These are phyloP conservation scores for Dryomyza anilis DNA, from an alignment of 2,888 invertebrate genomes.

Conservation along the genomic window DNA sequence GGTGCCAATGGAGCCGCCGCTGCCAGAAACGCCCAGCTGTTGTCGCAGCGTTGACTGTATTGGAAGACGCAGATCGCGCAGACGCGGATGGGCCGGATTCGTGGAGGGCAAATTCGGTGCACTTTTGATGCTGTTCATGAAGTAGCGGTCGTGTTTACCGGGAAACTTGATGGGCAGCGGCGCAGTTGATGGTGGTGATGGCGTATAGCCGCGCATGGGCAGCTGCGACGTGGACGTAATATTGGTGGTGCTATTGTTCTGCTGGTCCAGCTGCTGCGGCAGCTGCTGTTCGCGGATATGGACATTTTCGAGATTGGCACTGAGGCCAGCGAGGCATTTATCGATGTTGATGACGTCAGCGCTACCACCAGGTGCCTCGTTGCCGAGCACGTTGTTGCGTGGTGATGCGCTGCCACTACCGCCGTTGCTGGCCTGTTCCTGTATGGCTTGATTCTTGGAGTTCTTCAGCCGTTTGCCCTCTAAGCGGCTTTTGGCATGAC, in stretches of 20 bases:
- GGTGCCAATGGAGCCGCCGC: slow-evolving; percentile 41
- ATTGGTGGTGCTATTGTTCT: slow-evolving; percentile 55
- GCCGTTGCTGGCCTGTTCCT: slow-evolving; percentile 47
- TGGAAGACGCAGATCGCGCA: slow-evolving; percentile 76
- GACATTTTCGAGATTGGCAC: slow-evolving; percentile 67
- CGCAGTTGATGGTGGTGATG: slow-evolving; percentile 84
- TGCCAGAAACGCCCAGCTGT: slow-evolving; percentile 44
- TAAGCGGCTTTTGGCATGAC: slow-evolving; percentile 45
- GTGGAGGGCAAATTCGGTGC: slow-evolving; percentile 77
- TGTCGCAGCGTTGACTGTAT: slow-evolving; percentile 69
- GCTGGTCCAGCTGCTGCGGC: slow-evolving; percentile 54
- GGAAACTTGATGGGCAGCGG: slow-evolving; percentile 83
- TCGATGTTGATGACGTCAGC: slow-evolving; percentile 36
- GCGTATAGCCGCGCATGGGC: slow-evolving; percentile 74
- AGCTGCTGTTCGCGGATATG: slow-evolving; percentile 61
- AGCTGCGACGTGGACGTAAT: slow-evolving; percentile 66
- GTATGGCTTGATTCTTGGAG: slow-evolving; percentile 58
- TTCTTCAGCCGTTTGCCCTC: slow-evolving; percentile 59
- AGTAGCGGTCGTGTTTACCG: slow-evolving; percentile 66
- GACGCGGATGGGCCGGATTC: slow-evolving; percentile 70
- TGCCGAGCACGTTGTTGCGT: slow-evolving; percentile 10
- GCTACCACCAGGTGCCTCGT: slow-evolving; percentile 20
- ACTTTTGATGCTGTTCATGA: slow-evolving; percentile 80
- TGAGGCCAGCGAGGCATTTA: slow-evolving; percentile 41
- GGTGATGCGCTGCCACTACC: slow-evolving; percentile 38